Percentiles rank a stretch among this genome's conserved stretches.
Conservation (phyloP, 2,888 invertebrate genomes). For the Phytoseiulus persimilis region DNA sequence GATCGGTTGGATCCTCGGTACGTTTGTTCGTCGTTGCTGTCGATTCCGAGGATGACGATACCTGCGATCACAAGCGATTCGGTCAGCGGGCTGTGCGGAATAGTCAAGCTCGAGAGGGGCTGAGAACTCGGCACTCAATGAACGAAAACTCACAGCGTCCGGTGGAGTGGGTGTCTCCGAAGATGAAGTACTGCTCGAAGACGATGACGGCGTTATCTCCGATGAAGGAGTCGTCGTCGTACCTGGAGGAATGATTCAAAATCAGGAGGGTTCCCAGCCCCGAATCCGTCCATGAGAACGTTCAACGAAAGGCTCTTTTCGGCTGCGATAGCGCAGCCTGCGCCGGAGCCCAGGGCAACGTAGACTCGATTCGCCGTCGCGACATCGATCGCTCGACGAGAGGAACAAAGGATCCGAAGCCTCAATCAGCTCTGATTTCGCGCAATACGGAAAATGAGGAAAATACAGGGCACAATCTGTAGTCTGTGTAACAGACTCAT, state of each 20-base stretch:
- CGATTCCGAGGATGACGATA: background rate
- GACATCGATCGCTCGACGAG: too few species aligned
- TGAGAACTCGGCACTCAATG: background rate
- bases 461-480: too few species aligned
- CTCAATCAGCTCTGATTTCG: too few species aligned
- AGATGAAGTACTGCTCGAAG: background rate
- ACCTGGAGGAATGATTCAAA: background rate
- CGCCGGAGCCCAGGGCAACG: too few species aligned
- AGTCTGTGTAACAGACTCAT: too few species aligned
- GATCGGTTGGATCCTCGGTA: background rate
- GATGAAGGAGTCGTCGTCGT: background rate
- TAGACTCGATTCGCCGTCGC: too few species aligned
- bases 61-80: background rate
- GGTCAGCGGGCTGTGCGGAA: background rate
- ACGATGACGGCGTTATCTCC: background rate
- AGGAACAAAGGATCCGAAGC: too few species aligned
- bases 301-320: too few species aligned
- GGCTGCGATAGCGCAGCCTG: too few species aligned
- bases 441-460: too few species aligned
- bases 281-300: too few species aligned
- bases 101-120: background rate
- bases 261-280: too few species aligned
- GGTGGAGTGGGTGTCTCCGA: background rate
- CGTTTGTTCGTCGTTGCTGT: background rate
- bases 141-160: background rate